These are phyloP conservation scores for Saccostrea glomerata DNA, from an alignment of 1,140 invertebrate species.

Conservation along the genomic window DNA sequence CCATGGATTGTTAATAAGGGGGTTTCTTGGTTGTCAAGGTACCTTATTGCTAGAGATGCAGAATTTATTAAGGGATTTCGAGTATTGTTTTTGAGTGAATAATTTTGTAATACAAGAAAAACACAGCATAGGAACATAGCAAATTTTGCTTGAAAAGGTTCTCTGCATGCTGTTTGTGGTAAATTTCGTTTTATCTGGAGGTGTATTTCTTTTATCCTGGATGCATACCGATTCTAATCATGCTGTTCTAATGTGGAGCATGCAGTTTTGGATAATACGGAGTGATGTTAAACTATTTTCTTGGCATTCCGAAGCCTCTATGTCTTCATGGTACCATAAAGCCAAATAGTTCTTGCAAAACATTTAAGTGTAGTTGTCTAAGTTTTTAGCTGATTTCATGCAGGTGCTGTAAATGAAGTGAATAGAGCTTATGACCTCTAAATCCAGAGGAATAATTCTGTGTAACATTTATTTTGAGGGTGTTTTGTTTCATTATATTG, in stretches of 20 bases:
- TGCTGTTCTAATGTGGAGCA: constrained; percentile 9
- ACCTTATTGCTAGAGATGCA: not conserved
- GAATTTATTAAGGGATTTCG: not conserved
- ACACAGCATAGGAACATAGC: not conserved
- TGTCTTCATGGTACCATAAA: constrained; percentile 1
- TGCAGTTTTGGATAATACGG: constrained; percentile 5
- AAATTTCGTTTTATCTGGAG: not conserved
- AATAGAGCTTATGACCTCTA: not conserved
- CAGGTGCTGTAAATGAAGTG: constrained; percentile 5
- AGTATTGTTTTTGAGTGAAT: not conserved
- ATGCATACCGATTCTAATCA: constrained; percentile 8
- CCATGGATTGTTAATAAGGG: not conserved
- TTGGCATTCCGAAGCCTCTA: not conserved
- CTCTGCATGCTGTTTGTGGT: not conserved
- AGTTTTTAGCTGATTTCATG: not conserved
- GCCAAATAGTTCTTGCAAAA: not conserved
- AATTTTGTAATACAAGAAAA: not conserved
- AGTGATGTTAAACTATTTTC: constrained; percentile 33
- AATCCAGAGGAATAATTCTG: not conserved
- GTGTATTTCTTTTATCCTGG: constrained; percentile 16
- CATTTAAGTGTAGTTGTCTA: not conserved
- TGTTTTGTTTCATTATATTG: too few relatives aligned
- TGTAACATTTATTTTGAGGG: not conserved
- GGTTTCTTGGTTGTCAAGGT: not conserved
- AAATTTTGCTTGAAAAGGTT: not conserved